Conservation (phyloP, 2,797 vertebrate species). For the Pipistrellus pygmaeus region DNA sequence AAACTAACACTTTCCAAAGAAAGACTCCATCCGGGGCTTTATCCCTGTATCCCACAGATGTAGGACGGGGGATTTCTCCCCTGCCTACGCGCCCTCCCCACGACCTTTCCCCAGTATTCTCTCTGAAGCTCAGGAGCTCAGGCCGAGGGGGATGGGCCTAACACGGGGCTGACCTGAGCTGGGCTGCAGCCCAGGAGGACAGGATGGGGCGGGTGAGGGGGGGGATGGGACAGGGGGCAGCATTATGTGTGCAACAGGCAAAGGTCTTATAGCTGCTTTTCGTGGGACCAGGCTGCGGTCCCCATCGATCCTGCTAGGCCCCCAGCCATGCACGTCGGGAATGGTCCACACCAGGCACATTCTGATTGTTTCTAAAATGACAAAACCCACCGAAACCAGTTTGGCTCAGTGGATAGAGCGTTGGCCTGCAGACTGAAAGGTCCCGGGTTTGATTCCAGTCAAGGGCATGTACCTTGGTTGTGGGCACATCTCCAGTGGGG, state of each 20-base stretch:
- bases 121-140: not conserved
- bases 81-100: accelerated
- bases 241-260: not conserved
- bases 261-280: not conserved
- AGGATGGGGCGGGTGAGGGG: not conserved
- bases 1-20: not conserved
- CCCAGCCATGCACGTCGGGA: not conserved
- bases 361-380: not conserved
- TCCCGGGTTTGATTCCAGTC: no score
- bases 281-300: accelerated
- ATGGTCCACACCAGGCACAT: not conserved
- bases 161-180: not conserved
- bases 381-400: not conserved
- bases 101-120: not conserved
- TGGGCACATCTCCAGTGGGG: no score
- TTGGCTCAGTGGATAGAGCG: no score
- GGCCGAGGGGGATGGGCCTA: not conserved
- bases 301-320: not conserved
- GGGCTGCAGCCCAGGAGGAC: not conserved
- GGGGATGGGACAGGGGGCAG: not conserved
- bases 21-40: not conserved
- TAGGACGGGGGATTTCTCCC: not conserved
- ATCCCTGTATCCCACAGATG: not conserved
- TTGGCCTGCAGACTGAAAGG: no score
- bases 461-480: no score